phyloP scores from a whole-genome alignment of 2,888 invertebrate genomes.

The Glaucopsyche alexis region DNA sequence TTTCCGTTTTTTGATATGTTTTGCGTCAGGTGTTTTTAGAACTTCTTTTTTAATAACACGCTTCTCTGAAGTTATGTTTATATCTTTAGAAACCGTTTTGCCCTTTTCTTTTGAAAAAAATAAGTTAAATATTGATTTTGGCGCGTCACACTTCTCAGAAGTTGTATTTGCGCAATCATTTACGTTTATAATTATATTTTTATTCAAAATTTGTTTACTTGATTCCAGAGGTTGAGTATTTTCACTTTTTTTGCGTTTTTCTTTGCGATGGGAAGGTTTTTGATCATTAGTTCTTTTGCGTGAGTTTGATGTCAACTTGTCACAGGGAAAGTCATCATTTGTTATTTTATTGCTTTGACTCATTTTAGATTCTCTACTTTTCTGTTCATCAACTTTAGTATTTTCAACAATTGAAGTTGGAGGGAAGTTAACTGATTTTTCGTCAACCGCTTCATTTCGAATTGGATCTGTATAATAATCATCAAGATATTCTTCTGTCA shows the following conservation, averaged over 20 bases:
- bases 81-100: conserved; percentile 45
- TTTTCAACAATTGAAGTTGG: conserved; percentile 31
- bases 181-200: conserved; percentile 47
- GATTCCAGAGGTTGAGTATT: conserved; percentile 42
- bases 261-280: conserved; percentile 70
- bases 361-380: conserved; percentile 40
- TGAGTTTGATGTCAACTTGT: conserved; percentile 45
- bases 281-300: conserved; percentile 67
- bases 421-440: not conserved
- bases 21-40: conserved; percentile 49
- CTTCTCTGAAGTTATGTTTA: conserved; percentile 57
- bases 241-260: conserved; percentile 71
- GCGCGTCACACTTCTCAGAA: conserved; percentile 49
- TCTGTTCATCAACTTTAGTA: conserved; percentile 24
- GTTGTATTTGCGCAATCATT: conserved; percentile 49
- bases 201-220: conserved; percentile 48
- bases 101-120: conserved; percentile 50
- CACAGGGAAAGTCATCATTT: not conserved
- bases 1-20: conserved; percentile 47
- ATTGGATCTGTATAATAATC: not conserved
- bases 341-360: conserved; percentile 28
- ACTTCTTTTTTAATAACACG: conserved; percentile 68
- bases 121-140: conserved; percentile 53
- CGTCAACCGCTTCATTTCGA: not conserved
- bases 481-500: not conserved